A percentile compares a stretch with the other conserved stretches of the same genome.
Conservation (phyloP, 1,140 invertebrate species). For the Copidosoma floridanum region DNA sequence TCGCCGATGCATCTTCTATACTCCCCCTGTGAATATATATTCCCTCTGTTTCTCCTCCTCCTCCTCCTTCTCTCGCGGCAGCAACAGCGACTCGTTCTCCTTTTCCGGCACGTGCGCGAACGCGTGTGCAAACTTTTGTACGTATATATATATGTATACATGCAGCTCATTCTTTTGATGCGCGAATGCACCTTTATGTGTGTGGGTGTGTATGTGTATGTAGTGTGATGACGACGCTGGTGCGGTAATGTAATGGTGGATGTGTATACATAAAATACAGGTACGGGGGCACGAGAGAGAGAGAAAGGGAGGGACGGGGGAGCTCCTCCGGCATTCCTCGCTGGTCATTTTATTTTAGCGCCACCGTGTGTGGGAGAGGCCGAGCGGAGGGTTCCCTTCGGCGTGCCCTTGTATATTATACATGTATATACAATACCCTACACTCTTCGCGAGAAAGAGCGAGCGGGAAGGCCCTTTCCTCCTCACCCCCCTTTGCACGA, state of each 20-base stretch:
- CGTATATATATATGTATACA: not conserved
- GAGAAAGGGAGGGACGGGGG: conserved; percentile 1
- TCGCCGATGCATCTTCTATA: not conserved
- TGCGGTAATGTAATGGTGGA: no score
- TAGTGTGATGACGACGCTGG: no score
- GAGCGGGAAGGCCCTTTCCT: no score
- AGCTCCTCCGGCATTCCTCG: conserved; percentile 46
- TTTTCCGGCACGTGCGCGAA: conserved; percentile 29
- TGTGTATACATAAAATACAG: no score
- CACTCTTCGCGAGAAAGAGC: no score
- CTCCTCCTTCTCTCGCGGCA: no score
- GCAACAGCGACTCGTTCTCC: conserved; percentile 1
- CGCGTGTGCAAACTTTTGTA: not conserved
- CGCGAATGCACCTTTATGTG: conserved; percentile 8
- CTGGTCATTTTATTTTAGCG: conserved; percentile 52
- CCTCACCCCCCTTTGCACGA: no score
- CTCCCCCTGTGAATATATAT: not conserved
- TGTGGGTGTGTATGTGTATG: not conserved
- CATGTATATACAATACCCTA: no score
- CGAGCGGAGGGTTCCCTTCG: no score
- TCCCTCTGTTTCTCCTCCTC: not conserved
- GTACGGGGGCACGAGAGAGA: no score
- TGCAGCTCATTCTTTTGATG: no score
- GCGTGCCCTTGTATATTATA: no score
- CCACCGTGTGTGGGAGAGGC: conserved; percentile 39